These are phyloP conservation scores for Molanna angustata DNA, from an alignment of 2,888 invertebrate genomes.

Conservation along the genomic window DNA sequence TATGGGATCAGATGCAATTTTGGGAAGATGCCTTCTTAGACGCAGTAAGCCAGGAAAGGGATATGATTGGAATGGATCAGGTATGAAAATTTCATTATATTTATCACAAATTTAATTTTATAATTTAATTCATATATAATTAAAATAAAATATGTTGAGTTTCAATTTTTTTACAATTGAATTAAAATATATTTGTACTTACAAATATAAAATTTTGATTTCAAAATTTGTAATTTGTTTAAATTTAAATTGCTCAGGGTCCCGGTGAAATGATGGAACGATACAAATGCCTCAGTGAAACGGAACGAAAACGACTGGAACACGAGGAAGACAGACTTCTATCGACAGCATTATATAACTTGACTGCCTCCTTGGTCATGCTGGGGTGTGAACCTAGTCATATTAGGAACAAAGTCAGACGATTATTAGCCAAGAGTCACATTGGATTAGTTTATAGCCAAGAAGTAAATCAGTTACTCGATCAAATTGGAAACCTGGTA, in stretches of 20 bases:
- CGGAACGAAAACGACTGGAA: slow-evolving; percentile 90
- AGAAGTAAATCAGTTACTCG: slow-evolving; percentile 94
- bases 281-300: slow-evolving; percentile 89
- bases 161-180: too few species aligned
- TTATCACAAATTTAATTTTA: too few species aligned
- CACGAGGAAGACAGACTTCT: slow-evolving; percentile 96
- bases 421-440: slow-evolving; percentile 96
- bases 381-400: slow-evolving; percentile 82
- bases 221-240: not conserved
- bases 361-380: slow-evolving; percentile 95
- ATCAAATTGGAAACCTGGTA: slow-evolving; percentile 92
- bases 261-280: slow-evolving; percentile 99
- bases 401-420: slow-evolving; percentile 80
- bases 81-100: slow-evolving; percentile 40
- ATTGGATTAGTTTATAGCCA: slow-evolving; percentile 97
- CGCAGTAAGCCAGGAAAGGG: slow-evolving; percentile 95
- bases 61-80: slow-evolving; percentile 99
- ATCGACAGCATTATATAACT: slow-evolving; percentile 93
- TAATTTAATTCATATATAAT: too few species aligned
- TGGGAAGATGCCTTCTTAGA: slow-evolving; percentile 99
- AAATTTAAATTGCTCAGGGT: slow-evolving; percentile 52
- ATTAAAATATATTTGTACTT: not conserved
- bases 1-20: slow-evolving; percentile 99
- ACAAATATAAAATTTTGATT: not conserved
- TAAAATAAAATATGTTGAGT: too few species aligned